Evolutionary conservation across 2,888 invertebrate species (phyloP).

Genomic region (Standfussiana lucernea): DNA sequence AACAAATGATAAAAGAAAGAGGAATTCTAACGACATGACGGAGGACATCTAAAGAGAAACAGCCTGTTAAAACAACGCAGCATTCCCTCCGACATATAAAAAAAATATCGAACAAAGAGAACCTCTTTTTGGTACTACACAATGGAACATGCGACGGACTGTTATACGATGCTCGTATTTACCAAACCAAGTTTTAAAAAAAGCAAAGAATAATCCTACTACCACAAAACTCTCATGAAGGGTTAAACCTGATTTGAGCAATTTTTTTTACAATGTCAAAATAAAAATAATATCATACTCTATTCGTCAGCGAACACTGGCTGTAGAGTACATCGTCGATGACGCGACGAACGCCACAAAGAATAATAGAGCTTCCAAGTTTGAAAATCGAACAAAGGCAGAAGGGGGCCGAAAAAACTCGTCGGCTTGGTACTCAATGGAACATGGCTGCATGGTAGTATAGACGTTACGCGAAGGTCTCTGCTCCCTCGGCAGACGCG

Average conservation of each 20-base stretch:
- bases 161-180: conserved; percentile 53
- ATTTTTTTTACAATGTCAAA: not conserved
- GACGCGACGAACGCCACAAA: conserved; percentile 65
- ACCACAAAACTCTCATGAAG: not conserved
- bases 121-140: conserved; percentile 65
- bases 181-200: conserved; percentile 32
- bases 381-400: conserved; percentile 67
- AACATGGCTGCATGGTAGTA: conserved; percentile 63
- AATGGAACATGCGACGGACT: conserved; percentile 67
- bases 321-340: conserved; percentile 58
- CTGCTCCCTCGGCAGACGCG: conserved; percentile 87
- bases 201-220: conserved; percentile 9
- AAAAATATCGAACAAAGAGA: conserved; percentile 65
- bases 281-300: conserved; percentile 6
- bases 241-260: not conserved
- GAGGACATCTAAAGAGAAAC: conserved; percentile 43
- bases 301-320: conserved; percentile 22
- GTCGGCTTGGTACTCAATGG: conserved; percentile 66
- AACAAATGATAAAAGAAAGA: conserved; percentile 17
- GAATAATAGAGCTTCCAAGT: conserved; percentile 52
- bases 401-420: conserved; percentile 60
- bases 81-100: conserved; percentile 62
- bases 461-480: conserved; percentile 82
- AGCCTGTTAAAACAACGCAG: conserved; percentile 64
- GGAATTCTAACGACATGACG: conserved; percentile 22